phyloP scores from a whole-genome alignment of 2,113 vertebrate genomes.

The Pungitius pungitius region DNA sequence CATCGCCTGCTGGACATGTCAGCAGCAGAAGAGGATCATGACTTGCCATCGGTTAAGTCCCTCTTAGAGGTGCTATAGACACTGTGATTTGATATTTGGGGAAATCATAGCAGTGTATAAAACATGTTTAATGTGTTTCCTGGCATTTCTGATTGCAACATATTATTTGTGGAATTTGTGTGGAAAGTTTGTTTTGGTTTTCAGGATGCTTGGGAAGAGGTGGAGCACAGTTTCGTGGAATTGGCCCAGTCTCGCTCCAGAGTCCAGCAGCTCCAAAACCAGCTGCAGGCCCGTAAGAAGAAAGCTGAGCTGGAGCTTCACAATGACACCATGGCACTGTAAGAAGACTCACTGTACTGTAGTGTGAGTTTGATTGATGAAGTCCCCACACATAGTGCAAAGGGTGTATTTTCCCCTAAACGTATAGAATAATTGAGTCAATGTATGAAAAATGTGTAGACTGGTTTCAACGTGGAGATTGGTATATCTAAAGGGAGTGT shows the following conservation, averaged over 20 bases:
- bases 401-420: neutral
- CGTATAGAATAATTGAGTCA: neutral
- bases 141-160: neutral
- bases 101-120: neutral
- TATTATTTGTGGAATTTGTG: conserved; percentile 22
- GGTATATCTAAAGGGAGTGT: neutral
- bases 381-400: neutral
- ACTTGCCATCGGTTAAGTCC: conserved; percentile 74
- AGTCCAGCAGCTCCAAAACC: conserved; percentile 56
- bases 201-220: conserved; percentile 81
- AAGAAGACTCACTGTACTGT: neutral
- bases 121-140: neutral
- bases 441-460: neutral
- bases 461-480: neutral
- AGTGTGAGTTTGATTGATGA: neutral
- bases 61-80: conserved; percentile 76
- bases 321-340: conserved; percentile 68
- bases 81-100: neutral
- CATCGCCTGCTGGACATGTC: conserved; percentile 76
- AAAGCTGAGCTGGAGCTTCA: conserved; percentile 66
- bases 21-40: conserved; percentile 47
- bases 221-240: conserved; percentile 72
- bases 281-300: conserved; percentile 56
- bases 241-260: conserved; percentile 67
- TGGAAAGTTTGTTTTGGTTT: conserved; percentile 25